Conservation (phyloP, 2,888 invertebrate species). For the Drosophila glabriapex region DNA sequence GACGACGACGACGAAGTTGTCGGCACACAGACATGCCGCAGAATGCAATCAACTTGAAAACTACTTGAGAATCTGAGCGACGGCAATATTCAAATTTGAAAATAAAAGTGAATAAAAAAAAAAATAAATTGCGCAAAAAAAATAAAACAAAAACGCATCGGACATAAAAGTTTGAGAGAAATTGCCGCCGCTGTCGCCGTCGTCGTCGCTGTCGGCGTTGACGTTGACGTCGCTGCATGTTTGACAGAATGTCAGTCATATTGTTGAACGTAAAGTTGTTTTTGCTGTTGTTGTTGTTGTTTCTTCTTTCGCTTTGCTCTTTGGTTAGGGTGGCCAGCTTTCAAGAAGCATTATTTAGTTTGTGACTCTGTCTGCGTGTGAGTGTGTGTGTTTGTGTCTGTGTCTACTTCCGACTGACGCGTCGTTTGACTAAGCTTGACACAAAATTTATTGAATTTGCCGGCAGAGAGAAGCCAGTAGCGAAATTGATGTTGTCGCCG, state of each 20-base stretch:
- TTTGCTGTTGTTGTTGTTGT: slow-evolving; percentile 20
- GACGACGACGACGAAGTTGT: slow-evolving; percentile 19
- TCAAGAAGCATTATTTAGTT: slow-evolving; percentile 14
- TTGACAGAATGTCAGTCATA: slow-evolving; percentile 80
- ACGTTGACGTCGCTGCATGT: slow-evolving; percentile 64
- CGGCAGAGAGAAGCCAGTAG: slow-evolving; percentile 13
- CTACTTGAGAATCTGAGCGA: slow-evolving; percentile 73
- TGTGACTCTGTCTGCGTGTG: slow-evolving; percentile 9
- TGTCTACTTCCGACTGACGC: slow-evolving; percentile 28
- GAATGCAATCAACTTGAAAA: slow-evolving; percentile 78
- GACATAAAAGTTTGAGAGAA: slow-evolving; percentile 35
- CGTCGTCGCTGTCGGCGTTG: slow-evolving; percentile 30
- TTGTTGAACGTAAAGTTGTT: slow-evolving; percentile 41
- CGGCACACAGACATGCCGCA: slow-evolving; percentile 50
- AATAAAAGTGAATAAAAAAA: slow-evolving; percentile 65
- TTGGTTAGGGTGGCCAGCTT: slow-evolving; percentile 44
- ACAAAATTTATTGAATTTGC: slow-evolving; percentile 69
- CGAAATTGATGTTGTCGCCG: slow-evolving; percentile 43
- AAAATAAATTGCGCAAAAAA: slow-evolving; percentile 9
- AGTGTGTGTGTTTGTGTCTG: slow-evolving; percentile 12
- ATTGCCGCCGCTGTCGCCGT: slow-evolving; percentile 36
- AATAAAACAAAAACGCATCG: slow-evolving; percentile 40
- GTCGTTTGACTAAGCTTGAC: slow-evolving; percentile 40
- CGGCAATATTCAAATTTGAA: slow-evolving; percentile 71
- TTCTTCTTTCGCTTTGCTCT: slow-evolving; percentile 21